Evolutionary conservation across 2,888 invertebrate genomes (phyloP), one percentile per base, ranked within the genome.

Genomic region (Cryptosula pallasiana): DNA sequence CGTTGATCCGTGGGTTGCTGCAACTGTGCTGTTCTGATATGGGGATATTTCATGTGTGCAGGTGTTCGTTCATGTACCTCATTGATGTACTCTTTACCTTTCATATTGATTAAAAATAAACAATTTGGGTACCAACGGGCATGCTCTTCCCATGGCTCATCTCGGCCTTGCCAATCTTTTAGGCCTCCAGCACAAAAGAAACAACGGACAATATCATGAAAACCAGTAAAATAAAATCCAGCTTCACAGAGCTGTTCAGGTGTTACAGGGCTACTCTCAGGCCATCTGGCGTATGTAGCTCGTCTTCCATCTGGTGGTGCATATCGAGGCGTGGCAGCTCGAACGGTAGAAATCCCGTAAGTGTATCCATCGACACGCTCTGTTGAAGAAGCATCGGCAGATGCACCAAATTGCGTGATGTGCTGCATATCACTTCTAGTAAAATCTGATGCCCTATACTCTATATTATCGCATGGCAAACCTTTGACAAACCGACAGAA

Each of bases 111-210:
- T 3, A 97, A 88, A 84, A 90, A 95, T 25, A 89, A 90, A 82
- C 97, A 97, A 73, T 91, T 90, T 20, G 90, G 89, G 81, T 93
- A 93, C 95, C 95, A 96, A 36, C 91, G 88, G 0, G 95, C 95
- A 85, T 97, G 96, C 83, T 97, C 94, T 76, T 91, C 91, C 95
- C 95, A 96, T 0, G 96, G 95, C 77, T 92, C 90, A 84, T 97
- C 96, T 73, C 89, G 89, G 63, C 90, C 90, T 82, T 94, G 93
- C 96, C 96, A 97, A 82, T 95, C 94, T 79, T 93, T 91, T 2
- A 97, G 87, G 0, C 95, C 95, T 63, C 94, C 95, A 78, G 94
- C 94, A 83, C 97, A 97, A 82, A 92, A 92, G 84, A 93, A 96
- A 82, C 96, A 97, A 73, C 93, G 89, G 0, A 95, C 94, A 80